Evolutionary conservation across 2,888 invertebrate genomes (phyloP).

Genomic region (Aspidiotus rigidus): DNA sequence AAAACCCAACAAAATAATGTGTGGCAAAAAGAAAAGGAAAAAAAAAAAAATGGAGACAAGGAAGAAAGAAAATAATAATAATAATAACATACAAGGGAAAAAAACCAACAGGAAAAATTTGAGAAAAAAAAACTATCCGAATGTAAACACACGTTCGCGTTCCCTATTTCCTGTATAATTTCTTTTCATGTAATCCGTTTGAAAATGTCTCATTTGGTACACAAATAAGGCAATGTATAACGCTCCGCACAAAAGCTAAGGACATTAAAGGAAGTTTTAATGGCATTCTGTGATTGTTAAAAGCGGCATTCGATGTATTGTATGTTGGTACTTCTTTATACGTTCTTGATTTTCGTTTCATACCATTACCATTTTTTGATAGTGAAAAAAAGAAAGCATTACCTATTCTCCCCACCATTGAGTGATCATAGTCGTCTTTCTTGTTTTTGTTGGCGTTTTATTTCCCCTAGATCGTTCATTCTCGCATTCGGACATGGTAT

Average conservation of each 20-base stretch:
- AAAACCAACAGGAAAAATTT: neutral
- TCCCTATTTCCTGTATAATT: constrained; percentile 31
- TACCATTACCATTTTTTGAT: constrained; percentile 14
- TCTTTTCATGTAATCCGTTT: constrained; percentile 31
- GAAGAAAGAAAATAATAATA: neutral
- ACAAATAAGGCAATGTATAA: constrained; percentile 33
- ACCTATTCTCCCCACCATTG: constrained; percentile 16
- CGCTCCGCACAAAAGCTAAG: constrained; percentile 29
- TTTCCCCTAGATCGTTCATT: too few species aligned
- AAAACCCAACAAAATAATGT: neutral
- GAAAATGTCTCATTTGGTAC: constrained; percentile 33
- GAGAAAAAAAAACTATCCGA: neutral
- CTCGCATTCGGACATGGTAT: too few species aligned
- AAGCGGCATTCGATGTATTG: constrained; percentile 31
- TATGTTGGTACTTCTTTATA: constrained; percentile 29
- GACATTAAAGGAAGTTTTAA: constrained; percentile 33
- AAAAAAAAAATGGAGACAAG: neutral
- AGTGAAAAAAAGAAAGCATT: constrained; percentile 12
- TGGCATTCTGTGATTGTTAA: constrained; percentile 32
- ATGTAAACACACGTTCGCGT: neutral
- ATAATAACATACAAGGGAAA: neutral
- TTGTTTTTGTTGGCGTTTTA: too few species aligned
- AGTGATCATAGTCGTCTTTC: neutral
- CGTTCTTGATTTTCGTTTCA: constrained; percentile 28
- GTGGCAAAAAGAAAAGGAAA: neutral